phyloP scores from a whole-genome alignment of 2,113 vertebrate species.

The Pomatostomus ruficeps region DNA sequence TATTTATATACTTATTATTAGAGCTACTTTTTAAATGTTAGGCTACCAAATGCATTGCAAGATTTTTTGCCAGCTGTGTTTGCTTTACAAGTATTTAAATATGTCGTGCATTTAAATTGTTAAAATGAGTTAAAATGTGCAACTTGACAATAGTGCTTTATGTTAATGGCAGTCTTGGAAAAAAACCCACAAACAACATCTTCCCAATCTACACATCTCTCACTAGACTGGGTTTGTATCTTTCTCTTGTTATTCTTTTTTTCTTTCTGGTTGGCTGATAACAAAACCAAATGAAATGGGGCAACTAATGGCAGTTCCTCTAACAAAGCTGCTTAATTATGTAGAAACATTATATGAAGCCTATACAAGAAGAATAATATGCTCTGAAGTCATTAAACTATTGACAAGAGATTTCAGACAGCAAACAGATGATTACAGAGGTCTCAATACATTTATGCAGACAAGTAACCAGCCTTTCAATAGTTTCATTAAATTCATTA shows the following conservation, averaged over 20 bases:
- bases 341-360: slow-evolving; percentile 61
- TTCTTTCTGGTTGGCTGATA: slow-evolving; percentile 40
- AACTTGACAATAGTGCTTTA: not conserved
- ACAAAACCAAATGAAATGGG: slow-evolving; percentile 52
- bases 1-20: not conserved
- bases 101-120: not conserved
- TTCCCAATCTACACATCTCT: not conserved
- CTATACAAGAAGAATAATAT: slow-evolving; percentile 48
- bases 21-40: not conserved
- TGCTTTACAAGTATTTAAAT: not conserved
- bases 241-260: slow-evolving; percentile 36
- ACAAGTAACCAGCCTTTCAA: slow-evolving; percentile 44
- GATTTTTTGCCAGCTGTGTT: not conserved
- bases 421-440: slow-evolving; percentile 55
- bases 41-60: not conserved
- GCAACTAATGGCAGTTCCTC: slow-evolving; percentile 56
- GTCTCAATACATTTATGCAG: slow-evolving; percentile 39
- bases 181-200: not conserved
- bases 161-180: not conserved
- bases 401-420: slow-evolving; percentile 60
- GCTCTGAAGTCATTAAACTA: slow-evolving; percentile 59
- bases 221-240: not conserved
- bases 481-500: slow-evolving; percentile 61
- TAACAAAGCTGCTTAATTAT: slow-evolving; percentile 66
- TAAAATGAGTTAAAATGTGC: not conserved